Percentiles rank a stretch among this genome's conserved stretches.
These are phyloP conservation scores for Timema cristinae DNA, from an alignment of 2,888 invertebrate genomes.

Conservation along the genomic window DNA sequence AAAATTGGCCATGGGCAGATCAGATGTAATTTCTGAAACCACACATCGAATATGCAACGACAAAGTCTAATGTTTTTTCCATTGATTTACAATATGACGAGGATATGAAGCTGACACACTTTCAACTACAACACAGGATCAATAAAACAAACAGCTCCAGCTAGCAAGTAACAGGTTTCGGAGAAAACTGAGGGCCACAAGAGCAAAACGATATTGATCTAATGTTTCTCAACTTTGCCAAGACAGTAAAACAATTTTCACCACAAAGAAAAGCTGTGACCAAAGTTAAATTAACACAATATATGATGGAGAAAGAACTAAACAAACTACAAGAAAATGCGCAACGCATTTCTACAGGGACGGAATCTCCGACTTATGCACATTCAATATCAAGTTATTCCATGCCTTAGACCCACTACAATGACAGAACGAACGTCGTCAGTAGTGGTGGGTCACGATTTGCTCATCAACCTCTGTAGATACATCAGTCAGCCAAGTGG, in stretches of 20 bases:
- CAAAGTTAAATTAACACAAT: background rate
- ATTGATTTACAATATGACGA: background rate
- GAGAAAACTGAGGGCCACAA: background rate
- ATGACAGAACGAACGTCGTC: background rate
- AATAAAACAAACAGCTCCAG: no score
- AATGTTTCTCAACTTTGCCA: background rate
- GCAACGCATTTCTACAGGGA: background rate
- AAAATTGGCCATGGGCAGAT: background rate
- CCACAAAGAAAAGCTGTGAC: background rate
- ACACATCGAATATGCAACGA: background rate
- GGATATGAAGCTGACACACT: background rate
- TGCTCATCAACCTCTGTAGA: no score
- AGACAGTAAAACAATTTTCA: background rate
- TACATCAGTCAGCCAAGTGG: no score
- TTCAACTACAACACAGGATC: no score
- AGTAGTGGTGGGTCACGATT: no score
- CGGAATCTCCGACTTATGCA: background rate
- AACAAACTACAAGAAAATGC: background rate
- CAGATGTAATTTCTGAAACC: background rate
- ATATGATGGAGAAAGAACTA: background rate
- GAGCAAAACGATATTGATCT: slow-evolving; percentile 7
- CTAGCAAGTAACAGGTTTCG: no score
- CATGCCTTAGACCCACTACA: background rate
- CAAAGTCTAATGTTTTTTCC: background rate
- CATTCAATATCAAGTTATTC: background rate